Conservation (phyloP, 2,888 invertebrate genomes). For the Tridacna gigas region DNA sequence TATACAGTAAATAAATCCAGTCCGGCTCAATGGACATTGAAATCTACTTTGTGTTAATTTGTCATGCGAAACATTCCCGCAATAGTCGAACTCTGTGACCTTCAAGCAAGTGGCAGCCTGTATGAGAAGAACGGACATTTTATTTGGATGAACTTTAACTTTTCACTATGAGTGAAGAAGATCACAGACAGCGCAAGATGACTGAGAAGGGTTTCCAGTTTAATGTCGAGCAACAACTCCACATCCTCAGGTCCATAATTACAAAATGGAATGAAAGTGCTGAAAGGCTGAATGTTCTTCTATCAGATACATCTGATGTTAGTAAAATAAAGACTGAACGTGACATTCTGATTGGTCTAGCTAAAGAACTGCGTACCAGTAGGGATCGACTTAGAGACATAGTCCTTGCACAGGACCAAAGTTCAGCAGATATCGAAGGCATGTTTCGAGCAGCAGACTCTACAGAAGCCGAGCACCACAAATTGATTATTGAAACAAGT, state of each 20-base stretch:
- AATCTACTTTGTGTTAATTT: too few relatives aligned
- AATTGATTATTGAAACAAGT: not conserved
- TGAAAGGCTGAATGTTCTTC: conserved; percentile 3
- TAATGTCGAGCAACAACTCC: too few relatives aligned
- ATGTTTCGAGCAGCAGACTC: not conserved
- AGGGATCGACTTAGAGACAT: not conserved
- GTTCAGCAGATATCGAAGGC: not conserved
- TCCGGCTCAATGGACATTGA: too few relatives aligned
- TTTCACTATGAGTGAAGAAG: not conserved
- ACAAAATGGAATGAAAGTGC: conserved; percentile 2
- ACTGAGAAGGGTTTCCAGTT: not conserved
- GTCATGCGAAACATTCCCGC: not conserved
- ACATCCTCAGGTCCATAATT: not conserved
- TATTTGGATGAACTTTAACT: too few relatives aligned
- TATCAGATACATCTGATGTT: not conserved
- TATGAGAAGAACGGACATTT: too few relatives aligned
- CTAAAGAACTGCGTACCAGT: not conserved
- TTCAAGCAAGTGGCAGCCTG: too few relatives aligned
- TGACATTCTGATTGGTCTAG: not conserved
- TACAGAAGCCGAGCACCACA: not conserved
- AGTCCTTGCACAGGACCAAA: not conserved
- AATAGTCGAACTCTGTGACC: conserved; percentile 6
- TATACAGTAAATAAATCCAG: too few relatives aligned
- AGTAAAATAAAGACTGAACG: not conserved
- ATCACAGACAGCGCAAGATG: not conserved